phyloP scores from a whole-genome alignment of 2,888 invertebrate genomes.

The Nephrotoma flavescens region DNA sequence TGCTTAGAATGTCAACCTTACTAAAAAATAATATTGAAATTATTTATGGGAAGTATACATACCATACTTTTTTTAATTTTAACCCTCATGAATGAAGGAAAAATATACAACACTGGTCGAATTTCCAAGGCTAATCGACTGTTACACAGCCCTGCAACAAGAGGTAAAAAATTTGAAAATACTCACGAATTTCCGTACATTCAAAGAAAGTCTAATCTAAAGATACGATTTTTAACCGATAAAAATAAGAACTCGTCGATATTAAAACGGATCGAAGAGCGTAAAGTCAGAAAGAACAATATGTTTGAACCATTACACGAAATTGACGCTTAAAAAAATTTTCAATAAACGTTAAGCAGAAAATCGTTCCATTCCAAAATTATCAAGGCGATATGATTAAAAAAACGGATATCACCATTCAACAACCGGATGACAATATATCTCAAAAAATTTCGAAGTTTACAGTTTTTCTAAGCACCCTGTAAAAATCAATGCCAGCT shows the following conservation, averaged over 20 bases:
- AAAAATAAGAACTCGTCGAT: conserved; percentile 52
- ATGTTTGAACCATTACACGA: conserved; percentile 85
- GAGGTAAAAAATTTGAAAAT: conserved; percentile 47
- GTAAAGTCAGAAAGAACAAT: conserved; percentile 59
- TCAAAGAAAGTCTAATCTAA: conserved; percentile 74
- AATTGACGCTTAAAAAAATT: conserved; percentile 75
- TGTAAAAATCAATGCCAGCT: conserved; percentile 52
- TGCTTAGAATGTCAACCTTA: too few species aligned
- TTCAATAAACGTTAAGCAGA: conserved; percentile 68
- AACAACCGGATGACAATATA: conserved; percentile 65
- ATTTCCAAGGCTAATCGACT: conserved; percentile 70
- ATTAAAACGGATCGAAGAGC: conserved; percentile 61
- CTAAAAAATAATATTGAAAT: too few species aligned
- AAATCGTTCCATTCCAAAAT: conserved; percentile 75
- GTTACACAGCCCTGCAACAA: conserved; percentile 62
- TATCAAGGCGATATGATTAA: conserved; percentile 78
- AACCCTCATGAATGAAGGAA: too few species aligned
- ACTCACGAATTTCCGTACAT: conserved; percentile 55
- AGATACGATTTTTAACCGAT: background rate
- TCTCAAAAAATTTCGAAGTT: conserved; percentile 53
- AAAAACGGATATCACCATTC: too few species aligned
- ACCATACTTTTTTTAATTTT: too few species aligned
- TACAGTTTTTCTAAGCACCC: conserved; percentile 41
- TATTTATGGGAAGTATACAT: too few species aligned
- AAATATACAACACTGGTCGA: conserved; percentile 53